These are phyloP conservation scores for Drosophila dunni DNA, from an alignment of 1,140 invertebrate species.

Conservation along the genomic window DNA sequence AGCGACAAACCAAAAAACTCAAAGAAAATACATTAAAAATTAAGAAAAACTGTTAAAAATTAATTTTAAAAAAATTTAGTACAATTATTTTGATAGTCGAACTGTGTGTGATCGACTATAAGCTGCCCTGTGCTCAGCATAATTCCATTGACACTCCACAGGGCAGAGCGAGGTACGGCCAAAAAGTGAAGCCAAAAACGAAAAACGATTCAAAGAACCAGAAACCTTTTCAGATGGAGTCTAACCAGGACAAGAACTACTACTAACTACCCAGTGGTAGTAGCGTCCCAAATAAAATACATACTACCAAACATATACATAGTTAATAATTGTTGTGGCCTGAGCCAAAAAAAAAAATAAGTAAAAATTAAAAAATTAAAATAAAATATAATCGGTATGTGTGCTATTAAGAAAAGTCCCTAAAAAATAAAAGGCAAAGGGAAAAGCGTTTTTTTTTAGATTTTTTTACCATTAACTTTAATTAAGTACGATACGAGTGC, in stretches of 20 bases:
- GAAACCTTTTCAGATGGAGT: background rate
- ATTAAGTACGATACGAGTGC: constrained; percentile 28
- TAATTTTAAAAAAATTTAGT: constrained; percentile 1
- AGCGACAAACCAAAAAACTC: constrained; percentile 2
- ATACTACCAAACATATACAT: constrained; percentile 2
- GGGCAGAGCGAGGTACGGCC: constrained; percentile 1
- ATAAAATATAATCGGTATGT: constrained; percentile 25
- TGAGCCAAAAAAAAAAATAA: constrained; percentile 2
- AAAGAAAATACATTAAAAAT: background rate
- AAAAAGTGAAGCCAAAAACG: constrained; percentile 27
- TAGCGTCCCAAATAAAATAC: constrained; percentile 3
- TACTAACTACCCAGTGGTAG: background rate
- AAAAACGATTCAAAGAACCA: constrained; percentile 25
- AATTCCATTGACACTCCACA: constrained; percentile 1
- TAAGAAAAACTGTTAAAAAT: constrained; percentile 26
- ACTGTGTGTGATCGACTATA: constrained; percentile 45
- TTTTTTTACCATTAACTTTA: constrained; percentile 76
- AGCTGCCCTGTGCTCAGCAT: constrained; percentile 47
- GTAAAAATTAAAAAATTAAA: background rate
- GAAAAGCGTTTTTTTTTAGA: constrained; percentile 60
- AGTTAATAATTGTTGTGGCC: constrained; percentile 11
- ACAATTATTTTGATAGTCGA: constrained; percentile 53
- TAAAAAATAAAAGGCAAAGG: background rate
- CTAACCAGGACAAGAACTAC: constrained; percentile 6
- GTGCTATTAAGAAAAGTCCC: constrained; percentile 23